phyloP scores from a whole-genome alignment of 2,113 vertebrate species.

The Oreochromis spilurus region DNA sequence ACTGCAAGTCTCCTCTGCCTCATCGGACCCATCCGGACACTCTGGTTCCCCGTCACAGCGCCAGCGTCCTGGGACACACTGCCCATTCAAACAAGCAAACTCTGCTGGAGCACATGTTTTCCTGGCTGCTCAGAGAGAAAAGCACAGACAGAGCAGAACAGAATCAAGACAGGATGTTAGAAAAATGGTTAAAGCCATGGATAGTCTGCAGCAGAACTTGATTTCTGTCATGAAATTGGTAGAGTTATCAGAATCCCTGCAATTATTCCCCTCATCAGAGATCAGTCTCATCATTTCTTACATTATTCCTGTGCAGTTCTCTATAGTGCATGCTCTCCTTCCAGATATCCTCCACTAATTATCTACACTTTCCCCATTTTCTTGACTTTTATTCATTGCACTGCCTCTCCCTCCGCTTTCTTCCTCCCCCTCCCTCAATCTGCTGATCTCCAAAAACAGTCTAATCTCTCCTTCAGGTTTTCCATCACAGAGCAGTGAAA shows the following conservation, averaged over 20 bases:
- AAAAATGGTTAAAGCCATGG: neutral
- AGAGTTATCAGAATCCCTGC: conserved; percentile 8
- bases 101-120: conserved; percentile 87
- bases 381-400: neutral
- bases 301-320: neutral
- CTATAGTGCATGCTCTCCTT: neutral
- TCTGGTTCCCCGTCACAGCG: conserved; percentile 93
- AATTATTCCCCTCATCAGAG: conserved; percentile 8
- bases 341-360: conserved; percentile 10
- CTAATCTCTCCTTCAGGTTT: conserved; percentile 36
- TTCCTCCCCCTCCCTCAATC: neutral
- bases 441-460: neutral
- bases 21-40: conserved; percentile 88
- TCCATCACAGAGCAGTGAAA: conserved; percentile 9
- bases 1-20: conserved; percentile 88
- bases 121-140: conserved; percentile 58
- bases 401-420: neutral
- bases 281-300: conserved; percentile 12
- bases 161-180: neutral
- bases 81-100: conserved; percentile 89
- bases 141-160: neutral
- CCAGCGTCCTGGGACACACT: conserved; percentile 90
- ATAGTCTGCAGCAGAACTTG: neutral
- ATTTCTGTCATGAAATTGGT: neutral
- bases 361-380: conserved; percentile 7